These are phyloP conservation scores for Papilio glaucus DNA, from an alignment of 1,140 invertebrate genomes.

Conservation along the genomic window DNA sequence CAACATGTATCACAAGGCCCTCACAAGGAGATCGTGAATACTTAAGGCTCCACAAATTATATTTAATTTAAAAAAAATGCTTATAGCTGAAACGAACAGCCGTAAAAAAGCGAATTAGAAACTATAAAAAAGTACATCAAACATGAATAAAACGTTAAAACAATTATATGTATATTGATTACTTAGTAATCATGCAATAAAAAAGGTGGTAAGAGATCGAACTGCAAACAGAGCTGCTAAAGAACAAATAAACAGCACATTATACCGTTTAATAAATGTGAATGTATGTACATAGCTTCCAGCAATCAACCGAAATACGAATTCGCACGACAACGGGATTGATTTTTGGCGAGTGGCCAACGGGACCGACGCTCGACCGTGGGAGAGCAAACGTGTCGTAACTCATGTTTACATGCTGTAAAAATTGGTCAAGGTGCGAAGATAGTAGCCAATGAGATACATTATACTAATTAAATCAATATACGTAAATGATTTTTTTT, in stretches of 20 bases:
- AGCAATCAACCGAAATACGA: conserved; percentile 44
- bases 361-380: conserved; percentile 45
- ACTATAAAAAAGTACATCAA: no score
- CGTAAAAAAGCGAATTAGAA: no score
- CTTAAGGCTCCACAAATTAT: no score
- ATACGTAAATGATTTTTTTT: not conserved
- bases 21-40: no score
- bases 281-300: conserved; percentile 9
- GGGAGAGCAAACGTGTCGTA: conserved; percentile 73
- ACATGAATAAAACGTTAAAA: not conserved
- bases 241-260: conserved; percentile 8
- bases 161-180: not conserved
- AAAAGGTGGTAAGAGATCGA: not conserved
- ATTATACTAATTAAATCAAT: not conserved
- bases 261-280: conserved; percentile 26
- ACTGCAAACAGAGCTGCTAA: conserved; percentile 7
- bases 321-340: conserved; percentile 67
- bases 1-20: no score
- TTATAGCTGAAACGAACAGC: no score
- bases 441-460: conserved; percentile 1
- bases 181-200: not conserved
- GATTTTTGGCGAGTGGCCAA: conserved; percentile 68
- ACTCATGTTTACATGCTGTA: conserved; percentile 72
- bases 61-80: no score
- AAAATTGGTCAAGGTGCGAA: conserved; percentile 69